Evolutionary conservation across 2,113 vertebrate genomes (phyloP).

Genomic region (Campylomormyrus tamandua): DNA sequence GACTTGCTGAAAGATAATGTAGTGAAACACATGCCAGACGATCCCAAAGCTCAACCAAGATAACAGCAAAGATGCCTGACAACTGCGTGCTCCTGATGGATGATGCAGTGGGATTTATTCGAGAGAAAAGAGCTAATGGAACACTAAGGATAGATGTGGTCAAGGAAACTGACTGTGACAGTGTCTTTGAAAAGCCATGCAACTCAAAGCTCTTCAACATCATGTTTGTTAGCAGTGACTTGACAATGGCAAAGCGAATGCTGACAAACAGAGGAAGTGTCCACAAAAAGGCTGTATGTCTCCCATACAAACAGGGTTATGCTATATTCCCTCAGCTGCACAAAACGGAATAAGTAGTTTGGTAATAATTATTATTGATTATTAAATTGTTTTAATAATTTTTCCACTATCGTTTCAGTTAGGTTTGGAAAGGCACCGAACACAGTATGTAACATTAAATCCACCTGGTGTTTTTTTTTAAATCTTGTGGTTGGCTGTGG

Average conservation of each 20-base stretch:
- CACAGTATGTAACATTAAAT: too few species aligned
- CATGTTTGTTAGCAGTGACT: not conserved
- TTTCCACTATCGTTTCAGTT: not conserved
- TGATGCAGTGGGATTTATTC: not conserved
- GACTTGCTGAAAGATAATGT: not conserved
- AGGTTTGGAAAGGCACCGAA: not conserved
- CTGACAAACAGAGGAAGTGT: not conserved
- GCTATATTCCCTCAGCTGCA: not conserved
- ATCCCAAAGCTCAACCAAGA: not conserved
- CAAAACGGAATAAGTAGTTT: too few species aligned
- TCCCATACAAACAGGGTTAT: not conserved
- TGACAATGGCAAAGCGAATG: not conserved
- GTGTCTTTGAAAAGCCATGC: not conserved
- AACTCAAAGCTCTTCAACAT: not conserved
- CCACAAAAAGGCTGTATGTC: not conserved
- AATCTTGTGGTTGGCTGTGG: too few species aligned
- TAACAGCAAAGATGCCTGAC: not conserved
- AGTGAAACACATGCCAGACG: not conserved
- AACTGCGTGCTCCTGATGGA: not conserved
- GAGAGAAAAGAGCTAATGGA: not conserved
- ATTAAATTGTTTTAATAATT: not conserved
- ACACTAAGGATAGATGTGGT: not conserved
- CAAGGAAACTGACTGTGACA: not conserved
- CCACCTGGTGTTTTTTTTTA: too few species aligned
- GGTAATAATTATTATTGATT: too few species aligned